Base-by-base conservation (phyloP, 2,113 vertebrate genomes). In the Phaethornis superciliosus region DNA sequence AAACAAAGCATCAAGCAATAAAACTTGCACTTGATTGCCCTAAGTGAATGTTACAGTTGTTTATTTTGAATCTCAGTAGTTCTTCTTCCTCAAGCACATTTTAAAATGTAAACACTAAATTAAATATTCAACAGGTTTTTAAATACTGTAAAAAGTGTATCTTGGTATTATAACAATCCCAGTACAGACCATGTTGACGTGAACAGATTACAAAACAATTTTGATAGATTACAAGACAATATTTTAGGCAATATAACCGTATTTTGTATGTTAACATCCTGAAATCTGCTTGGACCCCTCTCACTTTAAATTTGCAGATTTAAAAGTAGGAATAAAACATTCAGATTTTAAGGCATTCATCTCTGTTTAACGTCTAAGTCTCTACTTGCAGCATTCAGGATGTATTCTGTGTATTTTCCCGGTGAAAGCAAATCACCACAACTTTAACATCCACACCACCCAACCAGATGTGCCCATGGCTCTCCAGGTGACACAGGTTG, bases 71-170 rank as follows among this genome's bases (percentile, higher is more conserved):
- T 32, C 17, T 6, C 40, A 93, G n/a, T 23, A 83, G 55, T 12
- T 42, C 33, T 12, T 42, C 35, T 80, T 75, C 15, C 65, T 55
- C 18, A 67, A 81, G 40, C 15, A 63, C 8, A 52, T 37, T 88
- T 80, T 55, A 51, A 54, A 6, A 69, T n/a, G 46, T 35, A 30
- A 49, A 40, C 33, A 90, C 55, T 7, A 93, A 81, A 76, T 52
- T 64, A 90, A 68, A 76, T 32, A 87, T 56, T 68, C 93, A 96
- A 94, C 76, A 96, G 60, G 67, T 92, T 87, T 88, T 70, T 15
- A 93, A 79, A 87, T 8, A 27, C 68, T 37, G 8, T 21, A 78
- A 80, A 74, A 75, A 55, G 72, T 14, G 5, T 47, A 46, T 23
- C 12, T 75, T n/a, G 30, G 42, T 64, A 37, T 51, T 42, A 16